phyloP scores from a whole-genome alignment of 2,888 invertebrate species.

The Eustalomyia histrio region DNA sequence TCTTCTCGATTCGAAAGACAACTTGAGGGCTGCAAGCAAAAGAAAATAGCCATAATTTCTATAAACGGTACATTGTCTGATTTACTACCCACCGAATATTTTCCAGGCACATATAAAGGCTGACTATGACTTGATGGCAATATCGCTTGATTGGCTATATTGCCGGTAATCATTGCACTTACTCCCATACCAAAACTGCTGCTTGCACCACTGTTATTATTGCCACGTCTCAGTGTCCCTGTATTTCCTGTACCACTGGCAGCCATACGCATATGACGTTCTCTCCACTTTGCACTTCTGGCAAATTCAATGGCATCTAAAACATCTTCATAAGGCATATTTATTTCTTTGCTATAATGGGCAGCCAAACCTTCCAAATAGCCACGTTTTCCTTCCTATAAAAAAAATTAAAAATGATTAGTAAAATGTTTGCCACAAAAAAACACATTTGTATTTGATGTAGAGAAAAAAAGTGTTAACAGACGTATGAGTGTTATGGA shows the following conservation, averaged over 20 bases:
- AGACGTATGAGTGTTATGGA: too few species aligned
- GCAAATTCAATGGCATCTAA: constrained; percentile 91
- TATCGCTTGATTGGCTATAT: constrained; percentile 80
- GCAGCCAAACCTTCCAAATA: constrained; percentile 92
- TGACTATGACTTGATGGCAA: constrained; percentile 90
- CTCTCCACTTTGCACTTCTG: constrained; percentile 82
- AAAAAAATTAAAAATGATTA: neutral
- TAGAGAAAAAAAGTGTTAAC: too few species aligned
- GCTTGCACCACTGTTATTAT: constrained; percentile 67
- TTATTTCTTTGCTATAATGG: constrained; percentile 91
- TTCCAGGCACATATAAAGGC: constrained; percentile 93
- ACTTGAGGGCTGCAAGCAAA: constrained; percentile 87
- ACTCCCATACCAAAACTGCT: constrained; percentile 69
- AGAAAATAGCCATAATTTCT: neutral
- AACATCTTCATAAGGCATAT: constrained; percentile 92
- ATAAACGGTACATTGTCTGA: too few species aligned
- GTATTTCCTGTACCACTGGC: constrained; percentile 64
- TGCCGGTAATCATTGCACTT: constrained; percentile 68
- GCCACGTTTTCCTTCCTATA: constrained; percentile 90
- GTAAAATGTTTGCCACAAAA: too few species aligned
- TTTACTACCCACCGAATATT: constrained; percentile 88
- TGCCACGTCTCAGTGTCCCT: constrained; percentile 75
- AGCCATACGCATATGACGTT: constrained; percentile 79
- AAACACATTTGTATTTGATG: too few species aligned
- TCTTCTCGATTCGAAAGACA: constrained; percentile 94